phyloP scores from a whole-genome alignment of 2,113 vertebrate genomes.

The Pelodiscus sinensis region DNA sequence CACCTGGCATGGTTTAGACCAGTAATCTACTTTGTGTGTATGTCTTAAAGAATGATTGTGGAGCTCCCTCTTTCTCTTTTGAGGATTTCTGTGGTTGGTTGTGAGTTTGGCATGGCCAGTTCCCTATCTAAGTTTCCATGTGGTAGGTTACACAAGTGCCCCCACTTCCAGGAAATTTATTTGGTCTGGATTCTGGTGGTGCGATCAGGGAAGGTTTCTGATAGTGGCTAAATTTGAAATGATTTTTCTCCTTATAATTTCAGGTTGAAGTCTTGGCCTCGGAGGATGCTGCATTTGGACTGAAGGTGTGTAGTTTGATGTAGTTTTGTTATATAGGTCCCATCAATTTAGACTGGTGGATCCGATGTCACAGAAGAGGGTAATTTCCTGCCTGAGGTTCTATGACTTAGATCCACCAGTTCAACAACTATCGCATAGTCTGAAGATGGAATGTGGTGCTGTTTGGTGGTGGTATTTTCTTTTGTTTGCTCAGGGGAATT shows the following conservation, averaged over 20 bases:
- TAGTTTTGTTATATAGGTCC: conserved; percentile 35
- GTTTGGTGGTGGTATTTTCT: neutral
- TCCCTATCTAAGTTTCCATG: accelerated
- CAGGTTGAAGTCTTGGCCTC: conserved; percentile 78
- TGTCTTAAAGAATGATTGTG: neutral
- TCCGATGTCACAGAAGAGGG: neutral
- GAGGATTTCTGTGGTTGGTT: neutral
- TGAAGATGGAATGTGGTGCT: neutral
- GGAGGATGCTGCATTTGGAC: conserved; percentile 77
- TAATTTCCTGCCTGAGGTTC: neutral
- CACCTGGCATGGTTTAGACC: neutral
- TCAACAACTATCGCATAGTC: neutral
- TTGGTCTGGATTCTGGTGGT: conserved; percentile 11
- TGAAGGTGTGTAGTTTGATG: conserved; percentile 78
- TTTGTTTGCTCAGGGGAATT: conserved; percentile 10
- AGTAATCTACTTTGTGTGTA: neutral
- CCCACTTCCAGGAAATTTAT: neutral
- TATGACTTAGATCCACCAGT: conserved; percentile 11
- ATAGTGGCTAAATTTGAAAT: conserved; percentile 67
- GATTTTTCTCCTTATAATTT: conserved; percentile 76
- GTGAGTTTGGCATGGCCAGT: neutral
- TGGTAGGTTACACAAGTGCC: neutral
- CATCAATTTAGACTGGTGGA: neutral
- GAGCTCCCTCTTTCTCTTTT: neutral
- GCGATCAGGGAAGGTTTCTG: conserved; percentile 22